Conservation (phyloP, 2,113 vertebrate genomes). For the Tauraco erythrolophus region DNA sequence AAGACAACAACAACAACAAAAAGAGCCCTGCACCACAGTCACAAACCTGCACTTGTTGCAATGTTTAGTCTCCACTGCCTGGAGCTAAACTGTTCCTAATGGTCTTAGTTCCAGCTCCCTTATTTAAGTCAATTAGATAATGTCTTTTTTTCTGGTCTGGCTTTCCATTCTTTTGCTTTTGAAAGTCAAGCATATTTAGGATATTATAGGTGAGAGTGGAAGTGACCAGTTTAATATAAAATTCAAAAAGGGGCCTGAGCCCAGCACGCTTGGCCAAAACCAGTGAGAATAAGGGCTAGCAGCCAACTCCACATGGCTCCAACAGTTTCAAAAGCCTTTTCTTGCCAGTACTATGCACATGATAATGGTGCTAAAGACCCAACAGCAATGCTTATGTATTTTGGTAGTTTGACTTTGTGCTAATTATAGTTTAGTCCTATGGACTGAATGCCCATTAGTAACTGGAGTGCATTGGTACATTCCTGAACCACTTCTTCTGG, state of each 20-base stretch:
- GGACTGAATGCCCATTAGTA: neutral
- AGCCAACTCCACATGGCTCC: neutral
- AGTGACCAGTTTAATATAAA: neutral
- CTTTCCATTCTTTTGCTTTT: neutral
- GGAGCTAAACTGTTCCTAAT: neutral
- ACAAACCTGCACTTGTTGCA: neutral
- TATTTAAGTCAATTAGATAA: neutral
- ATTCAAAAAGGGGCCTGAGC: neutral
- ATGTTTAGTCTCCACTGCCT: neutral
- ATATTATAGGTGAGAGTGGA: neutral
- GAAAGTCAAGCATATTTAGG: neutral
- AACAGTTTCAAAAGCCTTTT: neutral
- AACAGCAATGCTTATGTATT: rapidly evolving
- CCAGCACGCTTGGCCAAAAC: neutral
- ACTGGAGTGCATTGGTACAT: neutral
- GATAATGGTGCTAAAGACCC: neutral
- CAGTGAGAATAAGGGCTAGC: neutral
- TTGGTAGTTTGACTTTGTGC: neutral
- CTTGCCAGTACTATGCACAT: neutral
- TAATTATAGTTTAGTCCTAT: neutral
- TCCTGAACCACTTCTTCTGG: neutral
- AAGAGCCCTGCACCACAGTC: neutral
- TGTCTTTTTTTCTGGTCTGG: neutral
- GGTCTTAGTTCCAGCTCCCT: neutral
- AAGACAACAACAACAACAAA: neutral